Conservation (phyloP, 2,113 vertebrate species). For the Paralichthys olivaceus region DNA sequence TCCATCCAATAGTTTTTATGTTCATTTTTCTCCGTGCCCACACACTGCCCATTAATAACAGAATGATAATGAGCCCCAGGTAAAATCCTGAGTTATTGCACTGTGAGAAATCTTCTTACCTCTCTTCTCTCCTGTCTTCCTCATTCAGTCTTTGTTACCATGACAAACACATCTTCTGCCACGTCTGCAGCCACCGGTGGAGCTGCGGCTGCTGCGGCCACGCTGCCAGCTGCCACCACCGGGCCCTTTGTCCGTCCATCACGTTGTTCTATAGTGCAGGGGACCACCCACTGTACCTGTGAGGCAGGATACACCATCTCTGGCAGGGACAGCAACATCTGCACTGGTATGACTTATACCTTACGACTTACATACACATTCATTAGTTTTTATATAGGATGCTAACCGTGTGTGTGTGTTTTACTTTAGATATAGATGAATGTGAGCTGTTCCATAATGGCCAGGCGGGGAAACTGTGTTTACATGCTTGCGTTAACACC, state of each 20-base stretch:
- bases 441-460: constrained; percentile 88
- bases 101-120: neutral
- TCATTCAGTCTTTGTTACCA: constrained; percentile 77
- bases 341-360: constrained; percentile 82
- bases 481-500: constrained; percentile 87
- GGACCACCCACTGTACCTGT: constrained; percentile 87
- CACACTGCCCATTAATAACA: no score
- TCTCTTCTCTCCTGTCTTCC: constrained; percentile 10
- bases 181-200: constrained; percentile 50
- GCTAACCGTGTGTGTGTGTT: constrained; percentile 24
- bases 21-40: no score
- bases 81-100: neutral
- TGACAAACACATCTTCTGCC: constrained; percentile 70
- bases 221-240: constrained; percentile 72
- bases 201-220: constrained; percentile 65
- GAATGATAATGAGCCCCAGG: neutral
- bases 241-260: constrained; percentile 83
- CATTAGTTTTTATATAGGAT: neutral
- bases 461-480: constrained; percentile 83
- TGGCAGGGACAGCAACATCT: constrained; percentile 77
- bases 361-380: neutral
- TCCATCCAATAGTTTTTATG: no score
- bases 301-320: constrained; percentile 87
- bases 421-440: constrained; percentile 88
- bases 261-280: constrained; percentile 80